Evolutionary conservation across 2,797 vertebrate species (phyloP).

Genomic region (Myripristis jacobus): DNA sequence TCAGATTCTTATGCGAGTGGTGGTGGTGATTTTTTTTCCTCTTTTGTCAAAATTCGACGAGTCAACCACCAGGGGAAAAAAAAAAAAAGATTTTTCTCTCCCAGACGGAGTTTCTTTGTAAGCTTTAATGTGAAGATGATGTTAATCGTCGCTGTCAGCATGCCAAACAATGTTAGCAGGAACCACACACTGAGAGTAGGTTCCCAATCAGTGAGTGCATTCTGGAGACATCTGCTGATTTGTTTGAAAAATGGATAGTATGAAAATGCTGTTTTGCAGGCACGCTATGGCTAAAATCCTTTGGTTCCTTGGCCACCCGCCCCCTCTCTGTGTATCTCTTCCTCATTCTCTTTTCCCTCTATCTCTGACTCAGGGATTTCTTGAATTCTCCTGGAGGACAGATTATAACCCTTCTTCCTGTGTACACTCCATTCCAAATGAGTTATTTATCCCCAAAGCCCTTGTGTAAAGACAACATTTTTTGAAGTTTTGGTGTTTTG

Average conservation of each 20-base stretch:
- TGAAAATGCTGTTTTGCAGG: slow-evolving; percentile 26
- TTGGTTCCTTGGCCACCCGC: not conserved
- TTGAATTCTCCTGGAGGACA: slow-evolving; percentile 20
- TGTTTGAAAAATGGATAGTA: slow-evolving; percentile 36
- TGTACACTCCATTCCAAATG: slow-evolving; percentile 22
- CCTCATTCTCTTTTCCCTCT: not conserved
- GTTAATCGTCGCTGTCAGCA: slow-evolving; percentile 70
- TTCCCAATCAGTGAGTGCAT: slow-evolving; percentile 62
- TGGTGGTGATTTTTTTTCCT: slow-evolving; percentile 7
- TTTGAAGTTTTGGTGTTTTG: slow-evolving; percentile 11
- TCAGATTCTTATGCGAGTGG: slow-evolving; percentile 49
- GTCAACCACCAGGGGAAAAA: slow-evolving; percentile 57
- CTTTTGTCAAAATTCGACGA: slow-evolving; percentile 42
- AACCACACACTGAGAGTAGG: slow-evolving; percentile 57
- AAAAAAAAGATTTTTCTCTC: not conserved
- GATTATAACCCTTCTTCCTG: not conserved
- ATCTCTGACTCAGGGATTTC: not conserved
- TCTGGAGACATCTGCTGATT: slow-evolving; percentile 42
- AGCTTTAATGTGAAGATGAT: slow-evolving; percentile 60
- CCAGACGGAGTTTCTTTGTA: slow-evolving; percentile 1
- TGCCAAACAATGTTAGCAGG: slow-evolving; percentile 64
- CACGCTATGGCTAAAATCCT: not conserved
- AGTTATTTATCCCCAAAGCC: slow-evolving; percentile 32
- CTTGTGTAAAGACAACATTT: slow-evolving; percentile 8
- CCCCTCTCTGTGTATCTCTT: not conserved